These are phyloP conservation scores for Panurus biarmicus DNA, from an alignment of 2,113 vertebrate species.

Conservation along the genomic window DNA sequence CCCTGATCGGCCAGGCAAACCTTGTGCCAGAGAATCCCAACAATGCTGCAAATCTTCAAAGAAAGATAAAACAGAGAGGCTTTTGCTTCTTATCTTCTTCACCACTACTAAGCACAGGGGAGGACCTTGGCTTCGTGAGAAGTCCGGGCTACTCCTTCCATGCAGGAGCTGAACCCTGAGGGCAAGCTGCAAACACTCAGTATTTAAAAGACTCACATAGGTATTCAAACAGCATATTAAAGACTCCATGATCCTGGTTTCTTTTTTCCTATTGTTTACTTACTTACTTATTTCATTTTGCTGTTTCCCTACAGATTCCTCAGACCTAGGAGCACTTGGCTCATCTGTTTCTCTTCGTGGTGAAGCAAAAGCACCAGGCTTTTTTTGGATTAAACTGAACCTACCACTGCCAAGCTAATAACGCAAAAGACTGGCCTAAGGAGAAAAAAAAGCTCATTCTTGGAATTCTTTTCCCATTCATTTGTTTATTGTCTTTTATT, in stretches of 20 bases:
- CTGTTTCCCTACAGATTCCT: background rate
- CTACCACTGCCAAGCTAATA: background rate
- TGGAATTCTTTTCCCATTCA: slow-evolving; percentile 9
- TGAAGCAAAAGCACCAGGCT: background rate
- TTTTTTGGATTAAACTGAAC: background rate
- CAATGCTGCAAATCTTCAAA: slow-evolving; percentile 39
- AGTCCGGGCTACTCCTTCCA: background rate
- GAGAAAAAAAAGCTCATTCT: background rate
- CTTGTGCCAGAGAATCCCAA: slow-evolving; percentile 23
- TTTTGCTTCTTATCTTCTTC: slow-evolving; percentile 40
- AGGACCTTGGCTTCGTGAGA: background rate
- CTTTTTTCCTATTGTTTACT: background rate
- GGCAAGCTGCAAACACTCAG: background rate
- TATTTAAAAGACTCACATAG: background rate
- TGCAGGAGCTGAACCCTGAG: background rate
- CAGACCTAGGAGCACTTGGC: background rate
- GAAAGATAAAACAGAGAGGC: background rate
- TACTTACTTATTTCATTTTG: background rate
- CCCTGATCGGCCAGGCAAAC: background rate
- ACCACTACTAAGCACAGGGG: background rate
- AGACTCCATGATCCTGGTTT: background rate
- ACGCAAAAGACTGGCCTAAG: background rate
- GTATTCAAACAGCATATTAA: background rate
- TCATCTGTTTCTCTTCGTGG: background rate
- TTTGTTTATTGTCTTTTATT: slow-evolving; percentile 9